Evolutionary conservation across 2,888 invertebrate genomes (phyloP).

Genomic region (Hofmannophila pseudospretella): DNA sequence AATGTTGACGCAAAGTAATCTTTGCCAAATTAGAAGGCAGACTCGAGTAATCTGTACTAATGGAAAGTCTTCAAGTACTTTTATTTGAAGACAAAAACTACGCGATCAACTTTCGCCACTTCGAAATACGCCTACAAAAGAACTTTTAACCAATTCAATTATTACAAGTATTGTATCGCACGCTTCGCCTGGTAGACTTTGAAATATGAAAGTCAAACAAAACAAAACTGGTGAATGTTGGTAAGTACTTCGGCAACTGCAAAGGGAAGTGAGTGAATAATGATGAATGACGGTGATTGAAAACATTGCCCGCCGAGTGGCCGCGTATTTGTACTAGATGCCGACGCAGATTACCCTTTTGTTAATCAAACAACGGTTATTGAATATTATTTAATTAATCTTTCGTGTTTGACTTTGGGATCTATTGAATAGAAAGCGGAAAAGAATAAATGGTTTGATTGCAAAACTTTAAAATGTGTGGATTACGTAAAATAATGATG

Average conservation of each 20-base stretch:
- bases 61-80: conserved; percentile 5
- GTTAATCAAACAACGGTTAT: conserved; percentile 74
- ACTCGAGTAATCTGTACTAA: conserved; percentile 9
- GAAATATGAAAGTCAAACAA: conserved; percentile 74
- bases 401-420: conserved; percentile 63
- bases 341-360: conserved; percentile 74
- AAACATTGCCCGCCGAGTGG: conserved; percentile 65
- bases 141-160: conserved; percentile 55
- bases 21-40: neutral
- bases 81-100: conserved; percentile 6
- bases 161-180: conserved; percentile 55
- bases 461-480: neutral
- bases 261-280: conserved; percentile 74
- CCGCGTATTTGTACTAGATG: conserved; percentile 72
- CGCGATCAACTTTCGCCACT: conserved; percentile 38
- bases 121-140: conserved; percentile 35
- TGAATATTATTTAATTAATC: conserved; percentile 74
- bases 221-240: conserved; percentile 58
- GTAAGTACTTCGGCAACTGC: conserved; percentile 67
- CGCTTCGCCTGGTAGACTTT: conserved; percentile 48
- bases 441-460: conserved; percentile 1
- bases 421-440: conserved; percentile 27
- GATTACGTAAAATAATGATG: neutral
- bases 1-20: neutral
- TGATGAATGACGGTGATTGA: conserved; percentile 74